Base-by-base conservation (phyloP, 2,113 vertebrate species). In the Henicopernis longicauda region DNA sequence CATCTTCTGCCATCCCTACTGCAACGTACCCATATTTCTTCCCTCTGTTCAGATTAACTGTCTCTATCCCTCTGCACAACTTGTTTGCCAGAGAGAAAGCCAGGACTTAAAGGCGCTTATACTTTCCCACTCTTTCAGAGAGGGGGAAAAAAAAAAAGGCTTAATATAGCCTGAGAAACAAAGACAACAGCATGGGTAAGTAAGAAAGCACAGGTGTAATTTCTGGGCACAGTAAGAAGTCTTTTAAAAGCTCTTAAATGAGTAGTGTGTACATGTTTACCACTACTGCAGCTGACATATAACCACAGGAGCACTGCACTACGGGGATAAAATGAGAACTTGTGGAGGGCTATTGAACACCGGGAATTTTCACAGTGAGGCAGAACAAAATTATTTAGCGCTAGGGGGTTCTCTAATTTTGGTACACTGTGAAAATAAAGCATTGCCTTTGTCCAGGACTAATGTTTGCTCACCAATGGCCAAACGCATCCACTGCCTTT, bases 181-280 rank as follows among this genome's bases (percentile, higher is more conserved):
- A 95, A 96, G 92, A 36, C 85, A 86, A 67, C 88, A 88, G 71
- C 94, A 89, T 57, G 90, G 82, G 78, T 78, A 97, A 96, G 95
- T 67, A 97, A 93, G 89, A 93, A 89, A 96, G 92, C 93, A 92
- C 91, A 97, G 97, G 96, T 95, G 97, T 96, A 97, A 97, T 97
- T 97, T 96, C 96, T 97, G 82, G 78, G 74, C 96, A 82, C 96
- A 96, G 97, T 90, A 42, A 97, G 96, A 78, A 94, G 87, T 92
- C 96, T 95, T 97, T 97, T 96, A 96, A 97, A 90, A 90, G 92
- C 92, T 92, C 96, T 96, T 97, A 96, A 97, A 96, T 94, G 89
- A 85, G 92, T 82, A 77, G 83, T 77, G 85, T 95, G 89, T 96
- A 95, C 90, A 91, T 97, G 87, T 97, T 97, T 97, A 97, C 96